Conservation (phyloP, 2,888 invertebrate species). For the Lasioglossum zephyrum region DNA sequence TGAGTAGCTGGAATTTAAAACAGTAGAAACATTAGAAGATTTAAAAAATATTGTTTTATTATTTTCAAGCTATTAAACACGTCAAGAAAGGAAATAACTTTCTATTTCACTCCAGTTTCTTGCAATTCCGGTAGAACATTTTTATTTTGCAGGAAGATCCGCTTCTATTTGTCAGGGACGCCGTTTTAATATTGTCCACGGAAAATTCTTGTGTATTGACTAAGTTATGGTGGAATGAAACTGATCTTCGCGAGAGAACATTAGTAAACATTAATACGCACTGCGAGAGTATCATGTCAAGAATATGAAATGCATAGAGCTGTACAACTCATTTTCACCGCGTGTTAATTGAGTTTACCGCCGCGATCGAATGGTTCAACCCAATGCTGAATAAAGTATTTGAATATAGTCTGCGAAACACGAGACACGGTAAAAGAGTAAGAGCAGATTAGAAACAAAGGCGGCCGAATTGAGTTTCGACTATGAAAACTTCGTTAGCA, state of each 20-base stretch:
- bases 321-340: neutral
- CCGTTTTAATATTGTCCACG: neutral
- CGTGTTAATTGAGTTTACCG: neutral
- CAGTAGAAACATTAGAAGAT: too few relatives aligned
- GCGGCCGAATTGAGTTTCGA: slow-evolving; percentile 20
- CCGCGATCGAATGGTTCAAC: neutral
- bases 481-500: slow-evolving; percentile 25
- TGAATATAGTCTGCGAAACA: neutral
- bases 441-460: slow-evolving; percentile 13
- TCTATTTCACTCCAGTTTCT: too few relatives aligned
- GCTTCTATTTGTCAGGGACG: too few relatives aligned
- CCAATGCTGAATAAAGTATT: slow-evolving; percentile 7
- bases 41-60: too few relatives aligned
- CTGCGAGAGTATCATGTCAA: neutral
- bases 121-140: too few relatives aligned
- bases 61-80: too few relatives aligned
- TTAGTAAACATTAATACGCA: neutral
- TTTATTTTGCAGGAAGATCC: too few relatives aligned
- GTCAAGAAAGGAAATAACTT: too few relatives aligned
- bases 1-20: too few relatives aligned
- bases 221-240: neutral
- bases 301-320: neutral
- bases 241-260: neutral
- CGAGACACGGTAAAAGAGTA: neutral
- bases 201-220: neutral